phyloP scores from a whole-genome alignment of 2,797 vertebrate species.

The Pristis pectinata region DNA sequence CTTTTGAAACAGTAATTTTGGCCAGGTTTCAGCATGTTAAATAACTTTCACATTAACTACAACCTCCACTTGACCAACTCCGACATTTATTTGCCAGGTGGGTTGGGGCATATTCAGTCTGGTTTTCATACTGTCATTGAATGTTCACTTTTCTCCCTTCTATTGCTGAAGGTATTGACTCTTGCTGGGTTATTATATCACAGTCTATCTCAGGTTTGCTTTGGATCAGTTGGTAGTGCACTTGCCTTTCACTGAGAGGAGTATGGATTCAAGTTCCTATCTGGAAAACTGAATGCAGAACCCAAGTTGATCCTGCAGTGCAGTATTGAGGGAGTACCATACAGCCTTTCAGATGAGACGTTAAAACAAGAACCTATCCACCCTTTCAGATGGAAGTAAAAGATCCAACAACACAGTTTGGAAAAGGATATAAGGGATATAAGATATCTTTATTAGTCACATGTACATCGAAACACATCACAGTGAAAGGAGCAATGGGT shows the following conservation, averaged over 20 bases:
- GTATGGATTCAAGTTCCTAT: not conserved
- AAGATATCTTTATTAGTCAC: too few relatives aligned
- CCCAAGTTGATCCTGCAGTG: not conserved
- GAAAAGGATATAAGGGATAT: not conserved
- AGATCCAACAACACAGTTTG: not conserved
- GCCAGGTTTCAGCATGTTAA: not conserved
- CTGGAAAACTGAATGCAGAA: not conserved
- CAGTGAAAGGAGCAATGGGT: too few relatives aligned
- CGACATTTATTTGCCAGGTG: not conserved
- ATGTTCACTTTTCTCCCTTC: not conserved
- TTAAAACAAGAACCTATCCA: not conserved
- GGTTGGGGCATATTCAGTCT: not conserved
- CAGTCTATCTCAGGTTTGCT: not conserved
- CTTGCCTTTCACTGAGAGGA: not conserved
- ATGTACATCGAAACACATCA: too few relatives aligned
- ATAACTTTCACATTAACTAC: constrained; percentile 1
- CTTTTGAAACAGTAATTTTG: not conserved
- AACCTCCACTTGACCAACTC: not conserved
- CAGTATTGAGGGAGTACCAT: not conserved
- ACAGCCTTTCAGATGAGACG: not conserved
- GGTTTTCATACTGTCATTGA: not conserved
- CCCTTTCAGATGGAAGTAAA: not conserved
- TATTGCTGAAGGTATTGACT: not conserved
- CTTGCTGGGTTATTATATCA: not conserved
- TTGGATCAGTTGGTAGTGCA: not conserved